These are phyloP conservation scores for Nasonia oneida DNA, from an alignment of 2,888 invertebrate species.

Conservation along the genomic window DNA sequence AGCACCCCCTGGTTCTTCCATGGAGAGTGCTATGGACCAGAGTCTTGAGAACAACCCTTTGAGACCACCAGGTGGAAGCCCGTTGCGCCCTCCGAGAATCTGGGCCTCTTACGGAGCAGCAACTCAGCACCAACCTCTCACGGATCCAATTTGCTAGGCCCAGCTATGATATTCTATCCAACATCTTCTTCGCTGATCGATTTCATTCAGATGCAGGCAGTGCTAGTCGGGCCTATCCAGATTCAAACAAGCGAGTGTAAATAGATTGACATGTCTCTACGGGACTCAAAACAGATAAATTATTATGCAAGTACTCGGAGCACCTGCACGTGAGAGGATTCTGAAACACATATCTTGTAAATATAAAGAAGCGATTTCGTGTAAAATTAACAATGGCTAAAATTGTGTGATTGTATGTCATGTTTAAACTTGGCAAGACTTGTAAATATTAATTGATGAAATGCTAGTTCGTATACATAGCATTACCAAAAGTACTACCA, in stretches of 20 bases:
- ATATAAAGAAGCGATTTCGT: constrained; percentile 60
- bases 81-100: neutral
- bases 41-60: neutral
- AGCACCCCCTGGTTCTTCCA: neutral
- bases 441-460: constrained; percentile 62
- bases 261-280: constrained; percentile 33
- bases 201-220: neutral
- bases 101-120: constrained; percentile 82
- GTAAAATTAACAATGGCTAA: constrained; percentile 53
- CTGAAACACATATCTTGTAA: constrained; percentile 66
- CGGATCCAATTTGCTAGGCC: constrained; percentile 87
- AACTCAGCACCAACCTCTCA: constrained; percentile 81
- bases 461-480: constrained; percentile 64
- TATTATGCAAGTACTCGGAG: constrained; percentile 29
- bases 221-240: neutral
- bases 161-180: constrained; percentile 33
- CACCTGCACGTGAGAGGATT: constrained; percentile 26
- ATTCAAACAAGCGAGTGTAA: constrained; percentile 32
- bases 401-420: constrained; percentile 59
- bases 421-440: constrained; percentile 60
- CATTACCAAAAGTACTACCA: constrained; percentile 66
- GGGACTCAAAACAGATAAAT: constrained; percentile 34
- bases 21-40: neutral
- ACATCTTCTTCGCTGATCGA: constrained; percentile 6
- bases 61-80: too few relatives aligned